phyloP scores from a whole-genome alignment of 2,113 vertebrate genomes.

The Nanorana parkeri region DNA sequence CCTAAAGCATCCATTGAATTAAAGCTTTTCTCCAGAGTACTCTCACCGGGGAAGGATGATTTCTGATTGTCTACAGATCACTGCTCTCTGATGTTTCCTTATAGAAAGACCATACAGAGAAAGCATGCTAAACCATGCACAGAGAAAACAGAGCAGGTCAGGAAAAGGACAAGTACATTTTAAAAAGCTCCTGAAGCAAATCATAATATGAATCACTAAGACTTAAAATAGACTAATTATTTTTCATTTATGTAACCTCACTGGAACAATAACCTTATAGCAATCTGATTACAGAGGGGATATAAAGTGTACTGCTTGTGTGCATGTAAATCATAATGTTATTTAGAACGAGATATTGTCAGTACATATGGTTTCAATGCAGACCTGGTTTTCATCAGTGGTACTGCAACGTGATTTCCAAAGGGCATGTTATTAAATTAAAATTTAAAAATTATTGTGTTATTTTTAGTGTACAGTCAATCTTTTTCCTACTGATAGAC shows the following conservation, averaged over 20 bases:
- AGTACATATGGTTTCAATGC: slow-evolving; percentile 37
- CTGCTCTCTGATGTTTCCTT: no score
- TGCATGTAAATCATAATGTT: slow-evolving; percentile 8
- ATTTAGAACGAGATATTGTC: slow-evolving; percentile 1
- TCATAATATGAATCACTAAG: background rate
- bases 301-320: background rate
- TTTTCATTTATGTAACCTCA: slow-evolving; percentile 10
- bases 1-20: no score
- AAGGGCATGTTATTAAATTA: slow-evolving; percentile 26
- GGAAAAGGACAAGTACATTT: no score
- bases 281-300: background rate
- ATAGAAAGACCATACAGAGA: no score
- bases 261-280: background rate
- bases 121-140: no score
- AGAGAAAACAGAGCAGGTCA: no score
- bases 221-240: background rate
- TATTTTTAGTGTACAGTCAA: background rate
- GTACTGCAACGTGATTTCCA: background rate
- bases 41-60: no score
- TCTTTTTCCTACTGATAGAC: background rate
- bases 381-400: slow-evolving; percentile 15
- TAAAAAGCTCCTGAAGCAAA: no score
- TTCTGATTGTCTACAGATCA: no score
- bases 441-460: background rate
- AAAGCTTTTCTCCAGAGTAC: no score